Evolutionary conservation across 2,113 vertebrate genomes (phyloP).

Genomic region (Melanocharis versteri): DNA sequence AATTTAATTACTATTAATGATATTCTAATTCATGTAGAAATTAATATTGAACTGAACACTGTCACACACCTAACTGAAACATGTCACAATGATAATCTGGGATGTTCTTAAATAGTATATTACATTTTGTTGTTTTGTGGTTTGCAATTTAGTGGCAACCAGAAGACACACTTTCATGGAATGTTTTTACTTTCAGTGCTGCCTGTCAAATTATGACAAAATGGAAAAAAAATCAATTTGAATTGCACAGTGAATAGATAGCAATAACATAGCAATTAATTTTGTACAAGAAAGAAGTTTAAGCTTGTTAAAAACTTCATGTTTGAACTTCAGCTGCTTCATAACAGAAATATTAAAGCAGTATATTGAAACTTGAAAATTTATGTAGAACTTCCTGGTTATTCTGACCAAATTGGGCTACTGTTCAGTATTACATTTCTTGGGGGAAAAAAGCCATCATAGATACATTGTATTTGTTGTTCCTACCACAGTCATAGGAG

Average conservation of each 20-base stretch:
- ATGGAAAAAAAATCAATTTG: neutral
- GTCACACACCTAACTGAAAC: neutral
- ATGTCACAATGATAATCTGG: neutral
- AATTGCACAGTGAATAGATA: neutral
- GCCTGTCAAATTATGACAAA: neutral
- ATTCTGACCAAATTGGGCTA: neutral
- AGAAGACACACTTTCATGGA: neutral
- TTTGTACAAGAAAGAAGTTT: neutral
- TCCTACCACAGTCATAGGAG: neutral
- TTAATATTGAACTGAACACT: neutral
- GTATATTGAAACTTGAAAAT: neutral
- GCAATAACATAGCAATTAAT: neutral
- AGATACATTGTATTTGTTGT: neutral
- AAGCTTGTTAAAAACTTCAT: neutral
- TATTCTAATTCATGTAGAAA: neutral
- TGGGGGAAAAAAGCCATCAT: neutral
- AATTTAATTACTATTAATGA: neutral
- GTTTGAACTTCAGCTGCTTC: neutral
- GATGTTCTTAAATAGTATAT: neutral
- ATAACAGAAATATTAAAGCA: neutral
- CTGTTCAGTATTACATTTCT: neutral
- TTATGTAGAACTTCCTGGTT: neutral
- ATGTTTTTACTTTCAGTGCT: neutral
- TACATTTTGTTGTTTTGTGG: neutral
- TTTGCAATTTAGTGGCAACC: neutral